A percentile compares a stretch with the other conserved stretches of the same genome.
Evolutionary conservation across 2,797 vertebrate genomes (phyloP).

Genomic region (Esox lucius): DNA sequence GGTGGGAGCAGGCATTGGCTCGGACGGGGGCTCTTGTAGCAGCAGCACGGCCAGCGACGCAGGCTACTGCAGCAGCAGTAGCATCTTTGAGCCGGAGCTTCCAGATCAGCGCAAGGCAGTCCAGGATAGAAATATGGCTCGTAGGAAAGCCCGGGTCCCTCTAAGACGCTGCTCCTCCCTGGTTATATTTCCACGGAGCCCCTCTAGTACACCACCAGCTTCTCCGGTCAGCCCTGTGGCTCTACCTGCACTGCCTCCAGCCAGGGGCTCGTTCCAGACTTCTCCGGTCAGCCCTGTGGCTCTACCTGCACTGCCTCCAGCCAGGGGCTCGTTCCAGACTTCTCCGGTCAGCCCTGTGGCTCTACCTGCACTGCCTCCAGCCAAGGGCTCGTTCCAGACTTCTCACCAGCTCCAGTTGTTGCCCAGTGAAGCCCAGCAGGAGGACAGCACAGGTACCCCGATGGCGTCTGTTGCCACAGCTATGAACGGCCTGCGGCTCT

Average conservation of each 20-base stretch:
- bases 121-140: constrained; percentile 62
- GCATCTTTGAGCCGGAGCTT: constrained; percentile 81
- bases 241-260: constrained; percentile 58
- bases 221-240: constrained; percentile 77
- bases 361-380: constrained; percentile 62
- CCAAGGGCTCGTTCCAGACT: constrained; percentile 73
- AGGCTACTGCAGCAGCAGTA: constrained; percentile 76
- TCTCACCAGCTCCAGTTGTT: constrained; percentile 77
- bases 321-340: constrained; percentile 73
- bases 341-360: constrained; percentile 78
- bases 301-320: constrained; percentile 58
- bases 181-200: constrained; percentile 92
- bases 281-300: constrained; percentile 52
- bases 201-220: constrained; percentile 85
- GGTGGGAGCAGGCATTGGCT: constrained; percentile 51
- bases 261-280: constrained; percentile 73
- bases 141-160: constrained; percentile 76
- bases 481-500: constrained; percentile 79
- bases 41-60: constrained; percentile 77
- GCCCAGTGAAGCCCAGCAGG: constrained; percentile 66
- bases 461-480: constrained; percentile 81
- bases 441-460: constrained; percentile 66
- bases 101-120: constrained; percentile 71
- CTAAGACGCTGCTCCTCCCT: constrained; percentile 92
- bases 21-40: constrained; percentile 66